A percentile compares a stretch with the other conserved stretches of the same genome.
phyloP scores from a whole-genome alignment of 2,888 invertebrate genomes.

The Brassicogethes aeneus region DNA sequence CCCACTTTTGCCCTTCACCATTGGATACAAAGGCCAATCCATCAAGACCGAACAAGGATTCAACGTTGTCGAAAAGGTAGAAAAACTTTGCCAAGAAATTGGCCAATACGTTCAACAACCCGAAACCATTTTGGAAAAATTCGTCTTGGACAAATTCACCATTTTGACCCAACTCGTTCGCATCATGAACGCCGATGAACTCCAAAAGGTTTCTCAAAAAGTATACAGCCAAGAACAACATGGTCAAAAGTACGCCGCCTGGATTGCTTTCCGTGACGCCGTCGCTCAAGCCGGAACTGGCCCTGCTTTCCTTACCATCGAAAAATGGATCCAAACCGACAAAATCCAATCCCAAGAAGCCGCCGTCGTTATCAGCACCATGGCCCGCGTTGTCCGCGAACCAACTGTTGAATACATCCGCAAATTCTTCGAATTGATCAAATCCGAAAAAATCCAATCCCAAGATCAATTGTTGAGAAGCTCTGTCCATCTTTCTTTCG shows the following conservation, averaged over 20 bases:
- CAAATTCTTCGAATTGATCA: constrained; percentile 49
- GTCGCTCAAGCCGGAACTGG: constrained; percentile 59
- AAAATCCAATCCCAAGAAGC: constrained; percentile 48
- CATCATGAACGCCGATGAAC: constrained; percentile 52
- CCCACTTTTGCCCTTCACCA: constrained; percentile 42
- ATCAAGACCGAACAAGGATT: constrained; percentile 28
- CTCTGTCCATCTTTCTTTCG: constrained; percentile 50
- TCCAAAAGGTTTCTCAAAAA: constrained; percentile 45
- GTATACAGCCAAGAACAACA: constrained; percentile 40
- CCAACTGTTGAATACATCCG: constrained; percentile 56
- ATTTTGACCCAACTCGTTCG: constrained; percentile 50
- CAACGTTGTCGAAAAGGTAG: constrained; percentile 26
- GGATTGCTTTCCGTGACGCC: constrained; percentile 58
- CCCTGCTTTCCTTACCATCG: constrained; percentile 54
- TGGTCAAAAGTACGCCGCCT: constrained; percentile 41
- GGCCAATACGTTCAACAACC: constrained; percentile 51
- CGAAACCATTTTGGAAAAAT: constrained; percentile 46
- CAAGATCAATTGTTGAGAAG: constrained; percentile 49
- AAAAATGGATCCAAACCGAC: constrained; percentile 49
- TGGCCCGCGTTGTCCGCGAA: constrained; percentile 47
- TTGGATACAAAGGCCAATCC: constrained; percentile 44
- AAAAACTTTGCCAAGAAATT: constrained; percentile 46
- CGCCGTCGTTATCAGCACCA: constrained; percentile 46
- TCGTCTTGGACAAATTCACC: constrained; percentile 56
- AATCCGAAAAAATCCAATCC: too few species aligned